Evolutionary conservation across 2,797 vertebrate species (phyloP).

Genomic region (Hemitrygon akajei): DNA sequence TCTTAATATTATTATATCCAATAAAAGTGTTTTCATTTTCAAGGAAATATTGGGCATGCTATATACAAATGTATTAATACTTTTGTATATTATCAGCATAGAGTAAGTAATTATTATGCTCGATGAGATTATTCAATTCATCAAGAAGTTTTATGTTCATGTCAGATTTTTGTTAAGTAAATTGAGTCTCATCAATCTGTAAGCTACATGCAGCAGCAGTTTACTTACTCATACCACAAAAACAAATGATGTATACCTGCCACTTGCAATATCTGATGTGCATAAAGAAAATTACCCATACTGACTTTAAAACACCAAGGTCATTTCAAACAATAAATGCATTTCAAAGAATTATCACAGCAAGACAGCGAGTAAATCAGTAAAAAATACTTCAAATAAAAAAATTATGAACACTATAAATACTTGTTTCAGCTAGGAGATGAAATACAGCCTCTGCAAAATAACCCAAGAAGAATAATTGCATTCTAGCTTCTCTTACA

Average conservation of each 20-base stretch:
- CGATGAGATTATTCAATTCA: slow-evolving; percentile 9
- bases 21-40: background rate
- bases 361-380: slow-evolving; percentile 15
- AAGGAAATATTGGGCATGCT: no score
- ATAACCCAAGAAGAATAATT: background rate
- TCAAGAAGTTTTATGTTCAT: slow-evolving; percentile 24
- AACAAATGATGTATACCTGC: slow-evolving; percentile 22
- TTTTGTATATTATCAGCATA: background rate
- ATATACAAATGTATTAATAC: background rate
- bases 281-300: background rate
- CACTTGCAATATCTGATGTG: background rate
- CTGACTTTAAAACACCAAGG: slow-evolving; percentile 12
- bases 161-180: slow-evolving; percentile 25
- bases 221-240: background rate
- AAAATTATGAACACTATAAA: slow-evolving; percentile 28
- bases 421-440: slow-evolving; percentile 3
- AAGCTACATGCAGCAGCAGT: background rate
- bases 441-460: slow-evolving; percentile 22
- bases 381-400: slow-evolving; percentile 28
- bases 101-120: background rate
- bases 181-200: background rate
- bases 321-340: slow-evolving; percentile 28
- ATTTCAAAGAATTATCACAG: slow-evolving; percentile 29
- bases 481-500: slow-evolving; percentile 2
- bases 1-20: background rate